Evolutionary conservation across 1,140 invertebrate genomes (phyloP).

Genomic region (Habropoda laboriosa): DNA sequence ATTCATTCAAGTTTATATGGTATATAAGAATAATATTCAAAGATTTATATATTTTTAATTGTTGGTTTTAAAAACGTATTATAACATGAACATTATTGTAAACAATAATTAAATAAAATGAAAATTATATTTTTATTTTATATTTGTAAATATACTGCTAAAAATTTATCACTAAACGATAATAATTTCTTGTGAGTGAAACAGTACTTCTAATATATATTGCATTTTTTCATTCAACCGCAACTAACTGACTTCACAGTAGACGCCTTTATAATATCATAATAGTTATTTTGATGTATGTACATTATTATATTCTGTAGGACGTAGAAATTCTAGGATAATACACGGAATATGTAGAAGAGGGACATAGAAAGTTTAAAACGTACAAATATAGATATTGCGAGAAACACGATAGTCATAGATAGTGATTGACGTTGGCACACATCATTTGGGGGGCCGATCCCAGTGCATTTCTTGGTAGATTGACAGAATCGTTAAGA

Average conservation of each 20-base stretch:
- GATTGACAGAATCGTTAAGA: slow-evolving; percentile 81
- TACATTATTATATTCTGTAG: neutral
- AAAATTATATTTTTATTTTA: neutral
- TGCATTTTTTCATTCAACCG: slow-evolving; percentile 5
- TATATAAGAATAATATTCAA: neutral
- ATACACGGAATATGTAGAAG: neutral
- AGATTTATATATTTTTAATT: neutral
- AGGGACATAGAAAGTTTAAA: slow-evolving; percentile 16
- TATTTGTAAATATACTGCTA: slow-evolving; percentile 24
- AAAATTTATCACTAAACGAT: slow-evolving; percentile 29
- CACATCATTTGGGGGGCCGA: slow-evolving; percentile 63
- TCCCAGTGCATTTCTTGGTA: slow-evolving; percentile 54
- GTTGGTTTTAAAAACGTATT: neutral
- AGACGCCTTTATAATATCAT: slow-evolving; percentile 19
- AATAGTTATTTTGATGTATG: slow-evolving; percentile 1
- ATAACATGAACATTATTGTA: neutral
- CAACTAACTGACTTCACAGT: slow-evolving; percentile 23
- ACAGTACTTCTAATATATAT: neutral
- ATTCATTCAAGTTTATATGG: neutral
- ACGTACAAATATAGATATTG: neutral
- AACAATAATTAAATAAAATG: neutral
- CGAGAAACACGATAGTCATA: slow-evolving; percentile 41
- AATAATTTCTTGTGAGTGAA: slow-evolving; percentile 21
- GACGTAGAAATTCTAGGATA: neutral
- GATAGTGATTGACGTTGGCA: slow-evolving; percentile 55